Evolutionary conservation across 2,113 vertebrate species (phyloP), one percentile per base, ranked within the genome.

Genomic region (Podarcis raffonei): DNA sequence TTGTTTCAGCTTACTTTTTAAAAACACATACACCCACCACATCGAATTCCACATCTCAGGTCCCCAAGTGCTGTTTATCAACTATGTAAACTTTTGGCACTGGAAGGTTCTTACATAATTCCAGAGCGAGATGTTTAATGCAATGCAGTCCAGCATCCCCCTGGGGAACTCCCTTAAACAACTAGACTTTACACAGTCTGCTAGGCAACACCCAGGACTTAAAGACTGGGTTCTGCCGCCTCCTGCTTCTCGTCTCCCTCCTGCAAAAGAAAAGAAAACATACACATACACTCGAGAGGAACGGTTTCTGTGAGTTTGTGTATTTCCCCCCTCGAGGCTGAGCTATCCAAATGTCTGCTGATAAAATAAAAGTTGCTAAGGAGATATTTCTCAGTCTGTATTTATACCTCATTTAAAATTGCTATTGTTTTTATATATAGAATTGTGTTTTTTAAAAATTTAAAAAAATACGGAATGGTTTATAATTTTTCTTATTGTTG

Each of bases 161-260:
- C 75, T 48, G 39, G 75, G 62, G 76, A 86, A 79, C 62, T 68
- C 85, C 76, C 76, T 80, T 68, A 80, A 87, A 80, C 85, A 71
- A 80, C 48, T 53, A 79, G 39, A 79, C 78, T 57, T 35, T 79
- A 87, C 7, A 16, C 65, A 87, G 32, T 74, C 20, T 23, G 30
- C 42, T 25, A 71, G 66, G n/a, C 62, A 68, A 79, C 48, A 53
- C 30, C 42, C 39, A 57, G 85, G 39, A 35, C n/a, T 32, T 57
- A 53, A 69, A 87, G 39, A 37, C 66, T 80, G 15, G 53, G 30
- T 18, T 32, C 48, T 53, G 23, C 15, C 30, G 2, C 2, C 20
- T 6, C 48, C 48, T 53, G 48, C n/a, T 48, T 12, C 77, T 48
- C 8, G 20, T 42, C 27, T 42, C 37, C 30, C 37, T 13, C 57